phyloP scores from a whole-genome alignment of 2,888 invertebrate genomes.

The Drosophila fungiperda region DNA sequence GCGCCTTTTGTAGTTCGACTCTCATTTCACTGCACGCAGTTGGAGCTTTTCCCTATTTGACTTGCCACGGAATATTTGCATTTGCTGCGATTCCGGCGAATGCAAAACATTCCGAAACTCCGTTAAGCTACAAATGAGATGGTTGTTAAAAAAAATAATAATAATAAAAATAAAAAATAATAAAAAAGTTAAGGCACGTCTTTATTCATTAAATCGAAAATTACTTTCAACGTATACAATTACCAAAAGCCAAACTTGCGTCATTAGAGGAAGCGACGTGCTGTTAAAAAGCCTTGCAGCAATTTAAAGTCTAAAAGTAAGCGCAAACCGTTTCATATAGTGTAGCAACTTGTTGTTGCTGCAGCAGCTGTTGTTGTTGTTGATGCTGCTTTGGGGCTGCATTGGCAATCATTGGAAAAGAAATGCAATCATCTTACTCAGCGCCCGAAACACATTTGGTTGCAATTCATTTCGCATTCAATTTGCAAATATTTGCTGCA shows the following conservation, averaged over 20 bases:
- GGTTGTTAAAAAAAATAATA: background rate
- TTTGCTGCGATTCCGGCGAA: background rate
- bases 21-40: constrained; percentile 29
- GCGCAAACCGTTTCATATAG: constrained; percentile 8
- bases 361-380: background rate
- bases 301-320: background rate
- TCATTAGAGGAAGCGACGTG: constrained; percentile 2
- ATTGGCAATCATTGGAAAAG: constrained; percentile 71
- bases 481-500: constrained; percentile 54
- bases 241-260: constrained; percentile 4
- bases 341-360: constrained; percentile 4
- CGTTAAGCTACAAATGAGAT: background rate
- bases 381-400: constrained; percentile 35
- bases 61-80: background rate
- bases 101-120: background rate
- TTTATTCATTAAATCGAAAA: constrained; percentile 1
- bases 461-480: constrained; percentile 74
- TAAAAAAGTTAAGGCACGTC: background rate
- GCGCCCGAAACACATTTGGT: constrained; percentile 55
- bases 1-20: constrained; percentile 28
- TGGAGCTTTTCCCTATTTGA: constrained; percentile 24
- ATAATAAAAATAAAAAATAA: background rate
- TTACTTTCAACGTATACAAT: background rate
- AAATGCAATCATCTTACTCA: constrained; percentile 77
- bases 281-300: background rate